A percentile compares a stretch with the other conserved stretches of the same genome.
Evolutionary conservation across 2,888 invertebrate genomes (phyloP).

Genomic region (Nomada goodeniana): DNA sequence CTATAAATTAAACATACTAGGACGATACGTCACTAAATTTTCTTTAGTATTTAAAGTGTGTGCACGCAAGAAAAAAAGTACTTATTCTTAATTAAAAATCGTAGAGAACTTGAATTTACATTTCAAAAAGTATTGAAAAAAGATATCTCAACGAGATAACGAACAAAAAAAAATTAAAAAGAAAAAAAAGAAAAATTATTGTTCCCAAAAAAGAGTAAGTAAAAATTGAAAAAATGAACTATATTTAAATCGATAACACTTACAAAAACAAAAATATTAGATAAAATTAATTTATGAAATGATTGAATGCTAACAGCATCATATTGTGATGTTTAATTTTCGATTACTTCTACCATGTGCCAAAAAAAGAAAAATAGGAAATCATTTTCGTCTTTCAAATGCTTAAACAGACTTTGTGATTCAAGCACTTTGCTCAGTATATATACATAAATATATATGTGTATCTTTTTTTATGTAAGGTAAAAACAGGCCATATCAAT

Average conservation of each 20-base stretch:
- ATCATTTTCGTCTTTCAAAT: conserved; percentile 37
- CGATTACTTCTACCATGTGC: conserved; percentile 15
- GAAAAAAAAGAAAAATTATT: conserved; percentile 46
- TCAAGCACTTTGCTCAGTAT: neutral
- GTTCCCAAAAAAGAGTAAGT: conserved; percentile 5
- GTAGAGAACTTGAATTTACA: conserved; percentile 38
- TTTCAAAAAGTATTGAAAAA: conserved; percentile 35
- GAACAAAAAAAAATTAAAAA: conserved; percentile 64
- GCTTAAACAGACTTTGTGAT: neutral
- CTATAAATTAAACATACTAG: conserved; percentile 28
- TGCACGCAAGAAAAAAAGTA: conserved; percentile 43
- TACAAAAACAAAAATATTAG: neutral
- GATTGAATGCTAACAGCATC: conserved; percentile 4
- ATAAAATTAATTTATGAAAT: conserved; percentile 21
- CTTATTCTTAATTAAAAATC: conserved; percentile 52
- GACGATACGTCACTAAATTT: conserved; percentile 50
- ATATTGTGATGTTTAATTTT: conserved; percentile 15
- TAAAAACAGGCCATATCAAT: conserved; percentile 12
- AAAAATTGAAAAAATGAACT: conserved; percentile 62
- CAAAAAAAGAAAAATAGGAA: conserved; percentile 33
- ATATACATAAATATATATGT: neutral
- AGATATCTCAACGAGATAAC: conserved; percentile 37
- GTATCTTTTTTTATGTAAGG: neutral
- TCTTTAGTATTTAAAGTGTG: conserved; percentile 34
- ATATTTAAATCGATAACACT: conserved; percentile 63